Conservation (phyloP, 1,140 invertebrate genomes). For the Eurytemora carolleeae region DNA sequence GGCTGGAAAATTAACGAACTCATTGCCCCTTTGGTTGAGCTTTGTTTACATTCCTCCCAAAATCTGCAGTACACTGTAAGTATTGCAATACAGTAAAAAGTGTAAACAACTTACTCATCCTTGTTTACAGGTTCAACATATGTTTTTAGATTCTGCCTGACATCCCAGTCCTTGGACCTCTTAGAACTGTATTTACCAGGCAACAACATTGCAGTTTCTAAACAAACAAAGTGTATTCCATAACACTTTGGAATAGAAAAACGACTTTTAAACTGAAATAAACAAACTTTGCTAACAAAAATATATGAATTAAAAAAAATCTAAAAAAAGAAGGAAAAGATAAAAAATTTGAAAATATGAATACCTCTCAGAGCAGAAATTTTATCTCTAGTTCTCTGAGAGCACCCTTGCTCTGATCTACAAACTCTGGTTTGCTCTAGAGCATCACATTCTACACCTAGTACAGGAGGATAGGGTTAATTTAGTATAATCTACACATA, state of each 20-base stretch:
- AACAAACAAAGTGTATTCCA: too few relatives aligned
- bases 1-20: too few relatives aligned
- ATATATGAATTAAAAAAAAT: background rate
- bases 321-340: too few relatives aligned
- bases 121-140: background rate
- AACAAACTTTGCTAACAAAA: background rate
- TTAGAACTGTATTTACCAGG: background rate
- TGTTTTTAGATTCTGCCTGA: constrained; percentile 4
- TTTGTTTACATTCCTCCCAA: too few relatives aligned
- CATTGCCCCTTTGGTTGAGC: too few relatives aligned
- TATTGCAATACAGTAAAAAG: too few relatives aligned
- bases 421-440: background rate
- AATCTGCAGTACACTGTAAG: too few relatives aligned
- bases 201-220: constrained; percentile 11
- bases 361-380: background rate
- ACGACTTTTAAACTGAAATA: too few relatives aligned
- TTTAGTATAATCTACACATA: too few relatives aligned
- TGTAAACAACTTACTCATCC: background rate
- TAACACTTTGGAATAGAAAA: too few relatives aligned
- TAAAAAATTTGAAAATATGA: too few relatives aligned
- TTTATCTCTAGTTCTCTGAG: background rate
- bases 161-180: constrained; percentile 1
- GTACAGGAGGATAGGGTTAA: too few relatives aligned
- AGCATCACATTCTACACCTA: background rate
- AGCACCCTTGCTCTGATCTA: background rate